Evolutionary conservation across 2,888 invertebrate species (phyloP).

Genomic region (Brachyptera putata): DNA sequence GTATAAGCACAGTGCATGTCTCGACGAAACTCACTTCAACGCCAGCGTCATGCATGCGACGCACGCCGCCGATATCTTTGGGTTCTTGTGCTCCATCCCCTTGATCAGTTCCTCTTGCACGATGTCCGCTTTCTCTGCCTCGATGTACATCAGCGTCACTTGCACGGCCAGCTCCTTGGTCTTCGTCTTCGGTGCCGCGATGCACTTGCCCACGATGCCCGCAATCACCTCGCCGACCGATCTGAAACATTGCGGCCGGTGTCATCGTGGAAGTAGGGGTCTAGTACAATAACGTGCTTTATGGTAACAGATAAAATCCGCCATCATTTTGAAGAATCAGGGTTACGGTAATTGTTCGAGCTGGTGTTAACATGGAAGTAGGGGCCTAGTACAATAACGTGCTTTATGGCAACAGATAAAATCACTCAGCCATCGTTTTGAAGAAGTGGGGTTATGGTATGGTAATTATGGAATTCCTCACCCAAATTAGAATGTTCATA

Average conservation of each 20-base stretch:
- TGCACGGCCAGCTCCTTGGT: conserved; percentile 89
- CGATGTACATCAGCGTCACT: conserved; percentile 87
- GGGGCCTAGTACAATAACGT: too few relatives aligned
- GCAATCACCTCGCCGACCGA: conserved; percentile 85
- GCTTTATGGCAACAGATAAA: too few relatives aligned
- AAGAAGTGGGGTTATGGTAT: too few relatives aligned
- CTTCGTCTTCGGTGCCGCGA: conserved; percentile 85
- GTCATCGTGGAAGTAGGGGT: not conserved
- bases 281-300: too few relatives aligned
- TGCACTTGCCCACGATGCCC: conserved; percentile 86
- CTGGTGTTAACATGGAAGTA: not conserved
- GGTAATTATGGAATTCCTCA: too few relatives aligned
- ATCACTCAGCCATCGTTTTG: too few relatives aligned
- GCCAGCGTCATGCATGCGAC: conserved; percentile 69
- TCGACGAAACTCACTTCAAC: conserved; percentile 57
- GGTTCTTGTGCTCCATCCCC: conserved; percentile 93
- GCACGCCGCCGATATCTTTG: conserved; percentile 88
- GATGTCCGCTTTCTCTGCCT: conserved; percentile 90
- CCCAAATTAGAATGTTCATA: too few relatives aligned
- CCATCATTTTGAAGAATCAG: too few relatives aligned
- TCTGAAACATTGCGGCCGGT: too few relatives aligned
- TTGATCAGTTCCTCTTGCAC: conserved; percentile 88
- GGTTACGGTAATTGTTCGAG: too few relatives aligned
- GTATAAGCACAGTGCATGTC: too few relatives aligned
- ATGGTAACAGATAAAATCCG: too few relatives aligned